A percentile compares a stretch with the other conserved stretches of the same genome.
These are phyloP conservation scores for Gopherus evgoodei DNA, from an alignment of 2,113 vertebrate genomes.

Conservation along the genomic window DNA sequence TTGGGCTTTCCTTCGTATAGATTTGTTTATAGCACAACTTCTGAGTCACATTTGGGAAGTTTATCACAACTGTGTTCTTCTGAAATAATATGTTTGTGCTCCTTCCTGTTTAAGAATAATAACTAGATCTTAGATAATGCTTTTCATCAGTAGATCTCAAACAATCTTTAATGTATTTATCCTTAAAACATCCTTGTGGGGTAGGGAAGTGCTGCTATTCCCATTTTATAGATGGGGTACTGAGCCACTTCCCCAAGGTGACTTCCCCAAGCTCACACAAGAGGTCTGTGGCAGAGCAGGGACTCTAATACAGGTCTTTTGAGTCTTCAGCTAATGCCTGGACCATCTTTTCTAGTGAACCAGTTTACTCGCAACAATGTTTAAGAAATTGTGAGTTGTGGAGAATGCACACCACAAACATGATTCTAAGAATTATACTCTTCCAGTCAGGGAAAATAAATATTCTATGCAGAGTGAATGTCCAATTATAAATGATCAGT, in stretches of 20 bases:
- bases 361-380: fast-evolving
- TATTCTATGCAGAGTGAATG: not conserved
- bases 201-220: not conserved
- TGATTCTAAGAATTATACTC: not conserved
- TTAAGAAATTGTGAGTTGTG: not conserved
- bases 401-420: not conserved
- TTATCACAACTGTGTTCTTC: not conserved
- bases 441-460: not conserved
- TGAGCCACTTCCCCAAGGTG: not conserved
- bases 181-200: not conserved
- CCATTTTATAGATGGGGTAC: not conserved
- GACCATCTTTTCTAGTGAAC: not conserved
- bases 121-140: not conserved
- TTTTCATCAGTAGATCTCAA: not conserved
- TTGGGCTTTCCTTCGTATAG: not conserved
- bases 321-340: not conserved
- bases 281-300: not conserved
- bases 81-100: fast-evolving
- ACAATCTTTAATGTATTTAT: not conserved
- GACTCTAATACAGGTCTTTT: not conserved
- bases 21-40: not conserved
- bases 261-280: not conserved
- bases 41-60: fast-evolving
- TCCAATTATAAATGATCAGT: not conserved
- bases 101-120: not conserved